Base-by-base conservation (phyloP, 2,888 invertebrate genomes). In the Salticus scenicus region DNA sequence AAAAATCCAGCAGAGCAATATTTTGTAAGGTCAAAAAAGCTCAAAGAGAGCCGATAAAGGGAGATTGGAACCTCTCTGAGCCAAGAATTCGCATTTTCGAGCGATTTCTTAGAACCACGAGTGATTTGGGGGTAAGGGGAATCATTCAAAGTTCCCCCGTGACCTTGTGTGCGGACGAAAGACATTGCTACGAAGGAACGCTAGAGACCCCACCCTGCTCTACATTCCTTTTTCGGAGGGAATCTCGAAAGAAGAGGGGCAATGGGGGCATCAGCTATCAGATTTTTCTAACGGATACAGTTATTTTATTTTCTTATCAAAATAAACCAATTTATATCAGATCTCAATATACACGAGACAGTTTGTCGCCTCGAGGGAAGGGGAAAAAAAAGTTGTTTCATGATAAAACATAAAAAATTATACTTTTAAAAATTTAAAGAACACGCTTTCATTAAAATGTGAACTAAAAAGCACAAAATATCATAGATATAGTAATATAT, bases 151-250 rank as follows among this genome's bases (percentile, higher is more conserved):
- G 47, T 10, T 17, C 47, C 12, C 47, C 47, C 14, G 2, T 77
- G 77, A 77, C 77, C 77, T 77, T 77, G 77, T 70, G 37, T 42
- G 27, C 37, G 57, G 57, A 37, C 75, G 77, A 77, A 51, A 77
- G 77, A 77, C 77, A 63, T n/a, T 28, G n/a, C 20, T 10, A 37
- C 57, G 63, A 30, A 31, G 41, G 41, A 71, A 72, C 24, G 24
- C 4, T 31, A 51, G 73, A 24, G 57, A 51, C 64, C 64, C 74
- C 66, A 73, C 73, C 73, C 57, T 33, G 66, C 75, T 17, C 20
- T 33, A 37, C 77, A 77, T 77, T 77, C 77, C 77, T 57, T 76
- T 51, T 28, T 70, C 10, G 12, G 37, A 10, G 70, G 77, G 57
- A 51, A 17, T 5, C 33, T 17, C 33, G 1, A 4, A 10, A 7